Base-by-base conservation (phyloP, 2,888 invertebrate species). In the Lomographa bimaculata region DNA sequence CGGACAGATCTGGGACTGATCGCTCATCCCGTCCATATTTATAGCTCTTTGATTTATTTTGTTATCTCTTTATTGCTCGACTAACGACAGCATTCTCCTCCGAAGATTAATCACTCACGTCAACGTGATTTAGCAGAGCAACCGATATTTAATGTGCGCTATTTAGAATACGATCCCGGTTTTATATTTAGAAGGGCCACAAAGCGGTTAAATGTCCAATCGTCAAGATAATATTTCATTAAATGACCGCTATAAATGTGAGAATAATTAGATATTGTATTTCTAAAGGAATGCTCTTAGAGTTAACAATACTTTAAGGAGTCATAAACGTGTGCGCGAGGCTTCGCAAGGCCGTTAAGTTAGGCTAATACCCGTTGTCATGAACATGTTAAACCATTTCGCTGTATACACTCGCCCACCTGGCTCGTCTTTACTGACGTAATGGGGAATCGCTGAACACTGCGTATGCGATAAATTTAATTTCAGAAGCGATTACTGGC, bases 31-130 rank as follows among this genome's bases (percentile, higher is more conserved):
- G 69, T 47, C 65, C 64, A 73, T 86, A 86, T 86, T 89, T 86
- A 89, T 84, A 75, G 80, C 75, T 57, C 60, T 86, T 86, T 89
- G 87, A 87, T 89, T 89, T 89, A 89, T 89, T 86, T 85, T 83
- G 81, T 86, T 87, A 86, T 84, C 83, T 80, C 84, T 87, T 87
- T 87, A 89, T 86, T 84, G 84, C 83, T 65, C 51, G 71, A 60
- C 81, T 86, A 87, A 86, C 85, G 87, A 89, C 87, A 87, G 79
- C 84, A 78, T 86, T 85, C 85, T 85, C 71, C 75, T 80, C 54
- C 45, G 71, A 79, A 87, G 86, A 89, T 89, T 86, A 86, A 89
- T 89, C 82, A 83, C 85, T 69, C 64, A 64, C 74, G 86, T 86
- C 87, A 77, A 71, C 76, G 77, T 87, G 87, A 89, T 89, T 89